Evolutionary conservation across 2,888 invertebrate genomes (phyloP).

Genomic region (Caenorhabditis japonica): DNA sequence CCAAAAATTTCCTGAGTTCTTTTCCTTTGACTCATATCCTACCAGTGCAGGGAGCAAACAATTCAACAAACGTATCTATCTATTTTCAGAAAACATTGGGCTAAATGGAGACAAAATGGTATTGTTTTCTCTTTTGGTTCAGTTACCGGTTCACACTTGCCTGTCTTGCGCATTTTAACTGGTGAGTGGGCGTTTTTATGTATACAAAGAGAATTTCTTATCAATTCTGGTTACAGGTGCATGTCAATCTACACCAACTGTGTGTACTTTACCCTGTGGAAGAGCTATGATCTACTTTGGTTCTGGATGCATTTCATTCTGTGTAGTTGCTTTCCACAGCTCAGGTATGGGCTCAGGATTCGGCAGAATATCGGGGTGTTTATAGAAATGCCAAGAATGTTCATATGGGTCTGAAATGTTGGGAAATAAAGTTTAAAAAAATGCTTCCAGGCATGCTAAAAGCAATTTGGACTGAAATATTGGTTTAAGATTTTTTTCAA

Average conservation of each 20-base stretch:
- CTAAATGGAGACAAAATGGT: slow-evolving; percentile 57
- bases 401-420: no score
- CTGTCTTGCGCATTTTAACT: slow-evolving; percentile 75
- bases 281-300: slow-evolving; percentile 75
- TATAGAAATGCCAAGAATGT: no score
- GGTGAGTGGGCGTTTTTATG: slow-evolving; percentile 49
- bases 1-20: no score
- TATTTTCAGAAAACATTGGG: slow-evolving; percentile 11
- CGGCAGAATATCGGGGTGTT: neutral
- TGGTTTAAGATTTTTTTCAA: no score
- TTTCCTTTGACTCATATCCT: no score
- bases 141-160: slow-evolving; percentile 73
- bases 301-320: slow-evolving; percentile 75
- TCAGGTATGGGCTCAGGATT: slow-evolving; percentile 56
- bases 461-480: no score
- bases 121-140: slow-evolving; percentile 74
- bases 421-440: no score
- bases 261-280: slow-evolving; percentile 75
- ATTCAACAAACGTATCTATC: no score
- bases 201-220: neutral
- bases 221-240: slow-evolving; percentile 42
- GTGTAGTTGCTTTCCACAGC: slow-evolving; percentile 72
- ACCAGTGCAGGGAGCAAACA: no score
- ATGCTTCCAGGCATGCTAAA: no score
- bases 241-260: slow-evolving; percentile 72